Evolutionary conservation across 2,113 vertebrate genomes (phyloP), one percentile per base, ranked within the genome.

Genomic region (Petroica traversi): DNA sequence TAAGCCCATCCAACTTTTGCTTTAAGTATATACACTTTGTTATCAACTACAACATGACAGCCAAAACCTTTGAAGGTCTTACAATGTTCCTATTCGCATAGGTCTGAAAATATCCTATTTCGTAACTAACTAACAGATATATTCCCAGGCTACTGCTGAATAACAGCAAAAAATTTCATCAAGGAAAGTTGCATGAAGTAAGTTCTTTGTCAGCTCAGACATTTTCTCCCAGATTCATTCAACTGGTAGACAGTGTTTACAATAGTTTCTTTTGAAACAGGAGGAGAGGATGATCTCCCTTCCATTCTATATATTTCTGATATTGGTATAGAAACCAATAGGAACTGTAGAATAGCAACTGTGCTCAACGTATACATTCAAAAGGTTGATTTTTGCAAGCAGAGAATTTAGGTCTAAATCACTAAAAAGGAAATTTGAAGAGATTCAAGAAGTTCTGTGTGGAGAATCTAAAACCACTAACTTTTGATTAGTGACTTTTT

Each of bases 401-500:
- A 71, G 57, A 75, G 12, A 64, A 59, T 79, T 23, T 59, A 3
- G 1, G 2, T 81, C 28, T 82, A 79, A 87, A 64, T 16, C 48
- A 73, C 28, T 14, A 26, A 19, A 75, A 46, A 54, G 6, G 6
- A 82, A 15, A 3, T 34, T 22, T 54, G 46, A 75, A 40, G 20
- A 34, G 6, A 19, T 26, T 19, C 0, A 2, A 54, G 29, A 54
- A 68, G 2, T 25, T 54, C 34, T 68, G 7, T 0, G 0, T 41
- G 20, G 14, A 46, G 14, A 61, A 68, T 68, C 20, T 40, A 61
- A 52, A 75, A 26, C 9, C 17, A 46, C 17, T 26, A 54, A 62
- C 12, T 28, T 75, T 36, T 62, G 13, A 34, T 41, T 23, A 40
- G 2, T 22, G 1, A 14, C 24, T 46, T 71, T 34, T 54, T 7